Conservation (phyloP, 2,888 invertebrate species). For the Volucella inanis region DNA sequence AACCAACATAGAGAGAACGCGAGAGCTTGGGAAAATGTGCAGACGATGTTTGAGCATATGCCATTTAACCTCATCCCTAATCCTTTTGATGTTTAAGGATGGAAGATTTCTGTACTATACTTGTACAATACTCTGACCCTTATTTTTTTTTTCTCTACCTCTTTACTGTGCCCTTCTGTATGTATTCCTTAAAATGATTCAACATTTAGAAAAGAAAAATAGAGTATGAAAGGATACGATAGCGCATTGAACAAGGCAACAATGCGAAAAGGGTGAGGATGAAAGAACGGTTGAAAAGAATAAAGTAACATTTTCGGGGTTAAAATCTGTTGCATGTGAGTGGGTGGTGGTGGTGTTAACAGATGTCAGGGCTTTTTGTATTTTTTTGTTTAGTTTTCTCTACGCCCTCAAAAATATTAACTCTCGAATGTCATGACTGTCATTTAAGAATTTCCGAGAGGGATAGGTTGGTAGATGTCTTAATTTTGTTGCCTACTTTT, state of each 20-base stretch:
- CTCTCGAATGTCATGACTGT: neutral
- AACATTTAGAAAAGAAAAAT: slow-evolving; percentile 33
- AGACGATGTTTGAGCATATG: slow-evolving; percentile 74
- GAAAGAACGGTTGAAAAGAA: neutral
- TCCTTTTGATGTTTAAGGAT: slow-evolving; percentile 60
- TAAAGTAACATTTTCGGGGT: slow-evolving; percentile 42
- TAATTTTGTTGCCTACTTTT: too few species aligned
- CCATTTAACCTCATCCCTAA: slow-evolving; percentile 69
- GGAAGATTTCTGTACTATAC: slow-evolving; percentile 38
- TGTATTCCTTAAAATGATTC: slow-evolving; percentile 43
- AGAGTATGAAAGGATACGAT: slow-evolving; percentile 34
- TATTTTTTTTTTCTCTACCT: neutral
- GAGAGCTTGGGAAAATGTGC: slow-evolving; percentile 73
- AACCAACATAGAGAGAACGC: slow-evolving; percentile 57
- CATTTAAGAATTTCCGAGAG: neutral
- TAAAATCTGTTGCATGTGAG: slow-evolving; percentile 70
- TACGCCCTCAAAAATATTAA: slow-evolving; percentile 13
- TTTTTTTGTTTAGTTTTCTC: slow-evolving; percentile 2
- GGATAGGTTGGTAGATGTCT: neutral
- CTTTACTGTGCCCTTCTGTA: neutral
- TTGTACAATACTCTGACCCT: neutral
- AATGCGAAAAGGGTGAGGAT: neutral
- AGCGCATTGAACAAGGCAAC: slow-evolving; percentile 9
- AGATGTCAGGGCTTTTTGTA: slow-evolving; percentile 31
- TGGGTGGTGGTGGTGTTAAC: slow-evolving; percentile 43